Percentiles rank a stretch among this genome's conserved stretches.
These are phyloP conservation scores for Sturnira hondurensis DNA, from an alignment of 2,113 vertebrate genomes.

Conservation along the genomic window DNA sequence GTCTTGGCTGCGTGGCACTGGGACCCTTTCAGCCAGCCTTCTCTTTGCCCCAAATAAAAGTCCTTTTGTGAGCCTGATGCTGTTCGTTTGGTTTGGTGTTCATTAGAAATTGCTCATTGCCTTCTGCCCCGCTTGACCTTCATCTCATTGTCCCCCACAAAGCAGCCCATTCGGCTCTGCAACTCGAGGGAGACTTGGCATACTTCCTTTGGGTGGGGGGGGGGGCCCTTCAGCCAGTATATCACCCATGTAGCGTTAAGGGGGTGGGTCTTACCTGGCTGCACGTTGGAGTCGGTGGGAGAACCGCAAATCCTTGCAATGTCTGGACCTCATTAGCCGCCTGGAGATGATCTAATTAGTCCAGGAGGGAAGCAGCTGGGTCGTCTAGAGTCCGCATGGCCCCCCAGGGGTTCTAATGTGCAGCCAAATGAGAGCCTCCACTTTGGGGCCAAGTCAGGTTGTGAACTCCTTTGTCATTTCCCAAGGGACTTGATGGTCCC, in stretches of 20 bases:
- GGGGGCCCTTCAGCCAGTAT: background rate
- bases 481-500: background rate
- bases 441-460: accelerated
- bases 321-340: background rate
- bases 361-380: background rate
- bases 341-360: background rate
- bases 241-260: background rate
- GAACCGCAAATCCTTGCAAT: too few species aligned
- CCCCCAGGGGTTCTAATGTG: background rate
- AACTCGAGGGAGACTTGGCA: background rate
- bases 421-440: background rate
- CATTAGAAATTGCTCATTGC: background rate
- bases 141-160: background rate
- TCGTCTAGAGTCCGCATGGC: background rate
- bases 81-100: background rate
- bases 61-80: slow-evolving; percentile 30
- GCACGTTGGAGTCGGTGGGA: background rate
- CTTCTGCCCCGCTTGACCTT: background rate
- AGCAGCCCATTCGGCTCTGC: background rate
- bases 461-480: background rate
- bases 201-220: too few species aligned
- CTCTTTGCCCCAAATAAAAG: slow-evolving; percentile 59
- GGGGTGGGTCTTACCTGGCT: background rate
- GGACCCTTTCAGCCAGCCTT: background rate
- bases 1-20: background rate